Evolutionary conservation across 2,797 vertebrate species (phyloP).

Genomic region (Clarias fuscus): DNA sequence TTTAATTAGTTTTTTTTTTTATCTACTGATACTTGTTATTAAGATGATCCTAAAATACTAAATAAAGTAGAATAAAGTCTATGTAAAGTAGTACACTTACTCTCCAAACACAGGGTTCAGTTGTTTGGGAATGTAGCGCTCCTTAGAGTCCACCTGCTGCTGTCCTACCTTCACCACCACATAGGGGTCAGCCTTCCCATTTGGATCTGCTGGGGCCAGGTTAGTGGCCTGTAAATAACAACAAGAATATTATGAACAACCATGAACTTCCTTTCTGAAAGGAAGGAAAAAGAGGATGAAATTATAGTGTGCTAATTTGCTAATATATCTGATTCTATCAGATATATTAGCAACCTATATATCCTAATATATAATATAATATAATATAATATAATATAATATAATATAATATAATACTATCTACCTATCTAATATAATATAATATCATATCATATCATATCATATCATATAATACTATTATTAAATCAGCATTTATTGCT

Average conservation of each 20-base stretch:
- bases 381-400: too few relatives aligned
- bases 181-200: constrained; percentile 92
- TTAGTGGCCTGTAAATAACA: constrained; percentile 75
- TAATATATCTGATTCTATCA: neutral
- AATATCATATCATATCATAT: too few relatives aligned
- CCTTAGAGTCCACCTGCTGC: constrained; percentile 80
- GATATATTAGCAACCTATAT: too few relatives aligned
- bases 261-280: neutral
- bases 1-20: too few relatives aligned
- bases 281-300: neutral
- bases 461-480: too few relatives aligned
- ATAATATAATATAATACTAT: too few relatives aligned
- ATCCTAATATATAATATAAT: too few relatives aligned
- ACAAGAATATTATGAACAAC: neutral
- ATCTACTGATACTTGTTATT: neutral
- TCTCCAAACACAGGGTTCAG: constrained; percentile 94
- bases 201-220: constrained; percentile 87
- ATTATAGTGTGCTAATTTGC: neutral
- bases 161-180: constrained; percentile 81
- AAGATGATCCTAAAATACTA: neutral
- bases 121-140: constrained; percentile 91
- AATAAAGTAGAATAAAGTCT: neutral
- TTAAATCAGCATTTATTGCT: too few relatives aligned
- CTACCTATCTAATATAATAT: too few relatives aligned
- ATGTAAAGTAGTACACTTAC: constrained; percentile 69